phyloP scores from a whole-genome alignment of 2,113 vertebrate genomes.

The Corapipo altera region DNA sequence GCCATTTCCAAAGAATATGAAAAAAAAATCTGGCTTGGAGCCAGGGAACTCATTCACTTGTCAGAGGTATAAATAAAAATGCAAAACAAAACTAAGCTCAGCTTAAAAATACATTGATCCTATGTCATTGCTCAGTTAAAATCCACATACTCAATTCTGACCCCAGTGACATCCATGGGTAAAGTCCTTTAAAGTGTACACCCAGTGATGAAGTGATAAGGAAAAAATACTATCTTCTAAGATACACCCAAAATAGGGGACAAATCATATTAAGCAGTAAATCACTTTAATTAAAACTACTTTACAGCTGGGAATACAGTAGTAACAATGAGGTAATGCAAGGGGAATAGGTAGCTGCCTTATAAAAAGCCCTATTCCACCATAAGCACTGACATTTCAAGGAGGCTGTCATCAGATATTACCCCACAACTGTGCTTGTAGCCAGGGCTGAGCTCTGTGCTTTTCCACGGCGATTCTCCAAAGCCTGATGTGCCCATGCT shows the following conservation, averaged over 20 bases:
- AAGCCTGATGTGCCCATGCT: neutral
- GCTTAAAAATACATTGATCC: slow-evolving; percentile 6
- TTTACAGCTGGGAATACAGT: neutral
- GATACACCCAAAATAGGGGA: neutral
- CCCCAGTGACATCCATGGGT: neutral
- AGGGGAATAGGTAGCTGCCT: neutral
- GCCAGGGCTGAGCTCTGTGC: neutral
- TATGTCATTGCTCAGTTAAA: neutral
- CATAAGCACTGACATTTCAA: neutral
- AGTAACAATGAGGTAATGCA: slow-evolving; percentile 28
- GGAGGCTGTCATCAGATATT: slow-evolving; percentile 14
- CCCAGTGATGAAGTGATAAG: neutral
- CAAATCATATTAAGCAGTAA: neutral
- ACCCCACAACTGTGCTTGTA: neutral
- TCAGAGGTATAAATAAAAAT: slow-evolving; percentile 14
- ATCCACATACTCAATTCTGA: neutral
- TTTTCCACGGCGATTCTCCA: neutral
- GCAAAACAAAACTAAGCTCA: neutral
- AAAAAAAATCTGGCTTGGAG: neutral
- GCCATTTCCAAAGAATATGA: neutral
- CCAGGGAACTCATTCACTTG: slow-evolving; percentile 3
- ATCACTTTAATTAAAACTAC: slow-evolving; percentile 15
- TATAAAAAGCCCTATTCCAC: neutral
- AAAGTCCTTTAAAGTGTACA: neutral
- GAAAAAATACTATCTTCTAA: neutral